Percentiles rank a stretch among this genome's conserved stretches.
Conservation (phyloP, 1,140 invertebrate species). For the Polypedilum vanderplanki region DNA sequence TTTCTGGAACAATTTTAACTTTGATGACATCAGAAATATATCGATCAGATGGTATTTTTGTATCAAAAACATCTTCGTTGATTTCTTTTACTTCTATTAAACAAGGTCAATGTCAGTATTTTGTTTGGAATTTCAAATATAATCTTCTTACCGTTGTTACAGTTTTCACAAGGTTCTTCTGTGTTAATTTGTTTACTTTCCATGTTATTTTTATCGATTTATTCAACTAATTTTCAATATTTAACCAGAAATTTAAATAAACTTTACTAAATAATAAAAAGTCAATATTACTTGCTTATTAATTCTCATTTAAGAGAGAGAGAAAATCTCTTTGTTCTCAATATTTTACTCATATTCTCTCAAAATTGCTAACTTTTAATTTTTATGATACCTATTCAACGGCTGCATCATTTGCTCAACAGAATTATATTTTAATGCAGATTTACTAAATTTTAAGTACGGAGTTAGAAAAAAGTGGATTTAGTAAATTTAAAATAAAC, state of each 20-base stretch:
- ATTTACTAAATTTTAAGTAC: no score
- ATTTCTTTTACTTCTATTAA: not conserved
- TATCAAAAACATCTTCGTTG: not conserved
- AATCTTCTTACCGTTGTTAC: not conserved
- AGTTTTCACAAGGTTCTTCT: not conserved
- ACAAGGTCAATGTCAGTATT: not conserved
- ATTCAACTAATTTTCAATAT: not conserved
- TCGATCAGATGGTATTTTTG: not conserved
- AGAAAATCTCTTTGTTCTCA: no score
- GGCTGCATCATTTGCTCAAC: no score
- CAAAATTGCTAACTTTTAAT: no score
- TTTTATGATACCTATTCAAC: no score
- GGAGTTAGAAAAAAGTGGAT: no score
- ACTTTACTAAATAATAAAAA: no score
- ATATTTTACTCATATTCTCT: no score
- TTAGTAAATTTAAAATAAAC: no score
- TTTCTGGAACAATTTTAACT: slow-evolving; percentile 60
- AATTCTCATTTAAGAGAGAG: no score
- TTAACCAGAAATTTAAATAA: not conserved
- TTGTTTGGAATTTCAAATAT: not conserved
- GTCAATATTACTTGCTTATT: no score
- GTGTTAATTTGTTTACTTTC: not conserved
- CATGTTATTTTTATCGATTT: not conserved
- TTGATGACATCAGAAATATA: slow-evolving; percentile 24
- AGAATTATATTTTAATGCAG: no score